Evolutionary conservation across 1,140 invertebrate species (phyloP).

Genomic region (Pseudachorutes palmiensis): DNA sequence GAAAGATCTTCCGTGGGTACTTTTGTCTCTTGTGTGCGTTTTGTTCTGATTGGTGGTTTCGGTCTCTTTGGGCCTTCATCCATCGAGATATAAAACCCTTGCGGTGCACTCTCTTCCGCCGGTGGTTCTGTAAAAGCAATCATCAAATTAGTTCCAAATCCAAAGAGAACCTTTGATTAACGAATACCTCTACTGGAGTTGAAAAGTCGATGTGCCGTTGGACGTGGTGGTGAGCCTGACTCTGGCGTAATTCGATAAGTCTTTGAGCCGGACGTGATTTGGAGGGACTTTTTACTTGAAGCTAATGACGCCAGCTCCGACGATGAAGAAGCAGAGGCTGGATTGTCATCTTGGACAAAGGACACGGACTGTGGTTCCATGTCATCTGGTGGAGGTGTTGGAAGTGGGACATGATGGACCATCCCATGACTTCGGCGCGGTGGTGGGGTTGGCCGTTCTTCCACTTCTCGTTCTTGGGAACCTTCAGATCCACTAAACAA

Average conservation of each 20-base stretch:
- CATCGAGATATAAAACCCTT: conserved; percentile 92
- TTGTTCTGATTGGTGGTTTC: conserved; percentile 71
- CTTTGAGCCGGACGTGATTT: conserved; percentile 72
- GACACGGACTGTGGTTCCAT: conserved; percentile 88
- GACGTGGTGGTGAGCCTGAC: conserved; percentile 35
- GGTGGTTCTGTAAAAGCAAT: conserved; percentile 6
- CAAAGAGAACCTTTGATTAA: neutral
- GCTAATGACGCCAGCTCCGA: conserved; percentile 27
- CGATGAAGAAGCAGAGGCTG: conserved; percentile 23
- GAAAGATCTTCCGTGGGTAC: conserved; percentile 21
- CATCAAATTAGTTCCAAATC: no score
- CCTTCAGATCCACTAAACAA: conserved; percentile 10
- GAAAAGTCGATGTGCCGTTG: conserved; percentile 33
- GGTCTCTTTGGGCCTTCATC: conserved; percentile 72
- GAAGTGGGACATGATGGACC: conserved; percentile 52
- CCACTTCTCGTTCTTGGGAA: conserved; percentile 12
- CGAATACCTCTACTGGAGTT: neutral
- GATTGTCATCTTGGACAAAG: conserved; percentile 48
- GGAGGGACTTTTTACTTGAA: conserved; percentile 50
- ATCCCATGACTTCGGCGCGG: conserved; percentile 31
- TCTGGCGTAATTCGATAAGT: conserved; percentile 64
- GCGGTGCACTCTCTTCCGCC: conserved; percentile 30
- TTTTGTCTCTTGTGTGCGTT: conserved; percentile 43
- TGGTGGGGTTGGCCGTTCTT: conserved; percentile 29
- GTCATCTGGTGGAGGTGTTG: conserved; percentile 61